Percentiles rank a stretch among this genome's conserved stretches.
Evolutionary conservation across 2,888 invertebrate genomes (phyloP).

Genomic region (Charanyca ferruginea): DNA sequence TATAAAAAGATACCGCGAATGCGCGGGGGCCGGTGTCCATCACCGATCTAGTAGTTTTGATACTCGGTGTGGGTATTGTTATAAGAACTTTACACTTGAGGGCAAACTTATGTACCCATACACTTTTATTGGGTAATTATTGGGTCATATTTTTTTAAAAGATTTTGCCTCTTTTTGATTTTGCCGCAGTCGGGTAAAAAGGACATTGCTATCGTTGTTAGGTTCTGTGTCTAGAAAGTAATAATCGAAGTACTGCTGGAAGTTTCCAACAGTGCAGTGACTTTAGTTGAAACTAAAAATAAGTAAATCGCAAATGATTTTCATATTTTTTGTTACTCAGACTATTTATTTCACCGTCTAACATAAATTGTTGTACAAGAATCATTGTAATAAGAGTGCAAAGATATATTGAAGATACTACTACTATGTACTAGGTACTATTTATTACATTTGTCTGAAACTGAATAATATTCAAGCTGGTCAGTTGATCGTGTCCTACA

Average conservation of each 20-base stretch:
- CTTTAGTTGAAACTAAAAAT: too few relatives aligned
- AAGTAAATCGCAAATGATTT: too few relatives aligned
- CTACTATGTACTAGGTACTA: too few relatives aligned
- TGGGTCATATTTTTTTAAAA: background rate
- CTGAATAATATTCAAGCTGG: slow-evolving; percentile 13
- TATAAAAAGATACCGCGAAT: slow-evolving; percentile 43
- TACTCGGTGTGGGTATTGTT: slow-evolving; percentile 67
- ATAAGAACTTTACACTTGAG: slow-evolving; percentile 62
- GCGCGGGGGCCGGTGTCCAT: slow-evolving; percentile 63
- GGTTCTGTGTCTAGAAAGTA: too few relatives aligned
- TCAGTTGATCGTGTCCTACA: slow-evolving; percentile 45
- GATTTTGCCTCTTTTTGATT: background rate
- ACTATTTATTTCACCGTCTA: too few relatives aligned
- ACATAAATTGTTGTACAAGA: background rate
- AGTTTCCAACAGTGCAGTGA: too few relatives aligned
- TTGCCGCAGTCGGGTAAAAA: background rate
- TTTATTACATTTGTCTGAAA: background rate
- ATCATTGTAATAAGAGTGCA: background rate
- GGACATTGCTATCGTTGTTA: too few relatives aligned
- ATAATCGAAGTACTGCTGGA: too few relatives aligned
- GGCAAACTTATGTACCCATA: slow-evolving; percentile 21
- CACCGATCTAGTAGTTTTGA: slow-evolving; percentile 48
- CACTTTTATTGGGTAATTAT: background rate
- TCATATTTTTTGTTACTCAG: too few relatives aligned
- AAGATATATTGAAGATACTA: background rate